A percentile compares a stretch with the other conserved stretches of the same genome.
Conservation (phyloP, 2,888 invertebrate species). For the Zele albiditarsus region DNA sequence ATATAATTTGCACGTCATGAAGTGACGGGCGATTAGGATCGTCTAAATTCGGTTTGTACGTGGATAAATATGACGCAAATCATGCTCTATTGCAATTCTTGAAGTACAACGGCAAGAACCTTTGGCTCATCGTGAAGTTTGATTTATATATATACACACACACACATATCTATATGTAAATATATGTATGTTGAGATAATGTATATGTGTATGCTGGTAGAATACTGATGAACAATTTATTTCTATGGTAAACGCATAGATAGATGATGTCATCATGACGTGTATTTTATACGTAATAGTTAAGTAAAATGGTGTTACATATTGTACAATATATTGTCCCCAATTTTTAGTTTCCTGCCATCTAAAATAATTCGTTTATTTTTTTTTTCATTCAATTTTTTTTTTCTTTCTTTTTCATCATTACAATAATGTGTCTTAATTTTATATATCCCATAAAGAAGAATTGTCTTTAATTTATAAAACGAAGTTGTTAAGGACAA, state of each 20-base stretch:
- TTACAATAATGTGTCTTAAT: background rate
- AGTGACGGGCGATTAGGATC: background rate
- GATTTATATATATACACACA: background rate
- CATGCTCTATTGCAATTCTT: slow-evolving; percentile 35
- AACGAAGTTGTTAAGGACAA: background rate
- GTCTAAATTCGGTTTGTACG: slow-evolving; percentile 22
- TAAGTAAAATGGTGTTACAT: slow-evolving; percentile 8
- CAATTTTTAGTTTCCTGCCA: background rate
- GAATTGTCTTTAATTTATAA: background rate
- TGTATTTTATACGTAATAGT: background rate
- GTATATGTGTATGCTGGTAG: background rate
- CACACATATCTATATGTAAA: slow-evolving; percentile 30
- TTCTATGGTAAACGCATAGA: background rate
- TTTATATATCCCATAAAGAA: background rate
- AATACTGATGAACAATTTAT: background rate
- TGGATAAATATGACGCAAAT: slow-evolving; percentile 34
- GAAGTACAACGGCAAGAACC: slow-evolving; percentile 20
- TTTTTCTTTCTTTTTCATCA: background rate
- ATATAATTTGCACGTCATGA: slow-evolving; percentile 19
- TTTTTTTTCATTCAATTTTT: background rate
- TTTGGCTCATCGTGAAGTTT: slow-evolving; percentile 9
- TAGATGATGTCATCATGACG: slow-evolving; percentile 37
- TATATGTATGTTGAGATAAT: too few relatives aligned
- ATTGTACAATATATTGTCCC: slow-evolving; percentile 10
- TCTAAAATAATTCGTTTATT: background rate